phyloP scores from a whole-genome alignment of 2,888 invertebrate genomes.

The Poecilobothrus nobilitatus region DNA sequence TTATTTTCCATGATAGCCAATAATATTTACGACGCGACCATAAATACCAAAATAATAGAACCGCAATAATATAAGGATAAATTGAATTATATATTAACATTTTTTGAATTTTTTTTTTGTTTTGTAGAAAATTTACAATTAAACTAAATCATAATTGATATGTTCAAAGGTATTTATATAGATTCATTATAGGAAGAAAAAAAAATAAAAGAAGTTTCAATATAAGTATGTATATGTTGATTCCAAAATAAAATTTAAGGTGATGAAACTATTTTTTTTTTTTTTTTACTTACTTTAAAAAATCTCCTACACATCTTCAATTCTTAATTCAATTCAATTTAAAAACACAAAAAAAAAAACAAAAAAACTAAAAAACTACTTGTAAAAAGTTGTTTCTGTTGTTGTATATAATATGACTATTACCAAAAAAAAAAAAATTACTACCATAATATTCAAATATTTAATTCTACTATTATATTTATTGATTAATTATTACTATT shows the following conservation, averaged over 20 bases:
- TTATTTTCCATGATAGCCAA: constrained; percentile 32
- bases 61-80: not conserved
- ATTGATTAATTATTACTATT: too few species aligned
- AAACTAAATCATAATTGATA: not conserved
- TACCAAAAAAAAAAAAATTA: too few species aligned
- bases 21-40: constrained; percentile 37
- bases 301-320: not conserved
- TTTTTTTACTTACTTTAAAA: not conserved
- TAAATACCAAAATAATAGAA: constrained; percentile 18
- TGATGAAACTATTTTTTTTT: too few species aligned
- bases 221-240: not conserved
- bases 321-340: too few species aligned
- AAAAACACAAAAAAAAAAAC: too few species aligned
- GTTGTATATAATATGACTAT: too few species aligned
- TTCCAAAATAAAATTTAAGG: not conserved
- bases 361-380: too few species aligned
- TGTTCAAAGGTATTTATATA: not conserved
- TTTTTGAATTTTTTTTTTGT: not conserved
- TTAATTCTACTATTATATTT: too few species aligned
- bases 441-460: too few species aligned
- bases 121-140: not conserved
- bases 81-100: not conserved
- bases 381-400: too few species aligned
- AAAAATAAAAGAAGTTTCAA: too few species aligned
- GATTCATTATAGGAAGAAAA: constrained; percentile 1